These are phyloP conservation scores for Sigmodon hispidus DNA, from an alignment of 2,113 vertebrate species.

Conservation along the genomic window DNA sequence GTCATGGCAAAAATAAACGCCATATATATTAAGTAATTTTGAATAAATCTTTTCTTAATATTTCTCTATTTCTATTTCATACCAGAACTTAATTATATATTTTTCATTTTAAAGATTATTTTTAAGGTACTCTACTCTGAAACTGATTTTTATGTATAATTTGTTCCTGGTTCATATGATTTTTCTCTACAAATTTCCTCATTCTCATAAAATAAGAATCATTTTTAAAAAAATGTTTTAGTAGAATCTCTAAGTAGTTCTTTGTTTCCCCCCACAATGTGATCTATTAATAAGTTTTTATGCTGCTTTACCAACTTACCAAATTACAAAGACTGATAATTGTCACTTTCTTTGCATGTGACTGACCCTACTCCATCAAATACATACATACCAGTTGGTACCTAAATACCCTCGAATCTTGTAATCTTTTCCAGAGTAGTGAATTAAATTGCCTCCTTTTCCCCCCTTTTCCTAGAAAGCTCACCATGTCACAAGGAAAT, in stretches of 20 bases:
- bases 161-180: conserved; percentile 37
- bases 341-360: background rate
- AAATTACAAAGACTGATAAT: background rate
- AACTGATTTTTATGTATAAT: conserved; percentile 33
- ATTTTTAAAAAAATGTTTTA: background rate
- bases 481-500: background rate
- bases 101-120: conserved; percentile 25
- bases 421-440: background rate
- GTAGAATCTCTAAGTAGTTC: background rate
- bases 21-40: background rate
- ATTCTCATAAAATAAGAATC: background rate
- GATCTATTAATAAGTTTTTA: conserved; percentile 39
- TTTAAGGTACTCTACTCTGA: background rate
- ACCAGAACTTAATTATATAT: background rate
- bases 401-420: background rate
- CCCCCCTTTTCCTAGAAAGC: background rate
- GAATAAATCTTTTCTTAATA: background rate
- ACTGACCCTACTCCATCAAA: background rate
- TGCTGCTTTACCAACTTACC: background rate
- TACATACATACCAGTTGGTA: background rate
- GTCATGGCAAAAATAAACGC: background rate
- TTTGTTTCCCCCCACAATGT: background rate
- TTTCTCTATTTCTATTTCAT: background rate
- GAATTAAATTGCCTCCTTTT: background rate
- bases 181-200: background rate